These are phyloP conservation scores for Gasterosteus nipponicus DNA, from an alignment of 2,113 vertebrate genomes.

Conservation along the genomic window DNA sequence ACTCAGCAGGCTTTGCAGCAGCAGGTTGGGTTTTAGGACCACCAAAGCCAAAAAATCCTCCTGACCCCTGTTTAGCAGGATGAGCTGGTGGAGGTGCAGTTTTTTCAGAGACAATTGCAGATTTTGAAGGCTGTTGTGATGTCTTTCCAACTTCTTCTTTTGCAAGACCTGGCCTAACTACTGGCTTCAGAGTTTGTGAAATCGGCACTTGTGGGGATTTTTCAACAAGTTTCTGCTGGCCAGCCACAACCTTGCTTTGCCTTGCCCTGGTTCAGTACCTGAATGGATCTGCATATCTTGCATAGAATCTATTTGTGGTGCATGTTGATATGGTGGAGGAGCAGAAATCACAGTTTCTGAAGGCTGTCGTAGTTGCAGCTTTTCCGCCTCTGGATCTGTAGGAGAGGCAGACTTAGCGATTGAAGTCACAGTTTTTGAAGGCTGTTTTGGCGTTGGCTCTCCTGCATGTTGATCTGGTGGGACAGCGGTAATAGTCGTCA, in stretches of 20 bases:
- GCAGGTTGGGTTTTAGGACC: conserved; percentile 71
- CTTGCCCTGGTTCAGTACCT: conserved; percentile 21
- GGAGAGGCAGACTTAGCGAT: conserved; percentile 62
- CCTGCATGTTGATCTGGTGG: conserved; percentile 4
- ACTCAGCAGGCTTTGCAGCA: conserved; percentile 66
- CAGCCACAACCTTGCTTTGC: conserved; percentile 2
- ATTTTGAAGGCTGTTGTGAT: conserved; percentile 65
- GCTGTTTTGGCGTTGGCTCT: conserved; percentile 35
- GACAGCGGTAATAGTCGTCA: conserved; percentile 46
- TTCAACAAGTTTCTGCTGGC: neutral
- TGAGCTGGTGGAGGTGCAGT: conserved; percentile 62
- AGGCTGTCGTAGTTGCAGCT: conserved; percentile 39
- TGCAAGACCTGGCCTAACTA: conserved; percentile 63
- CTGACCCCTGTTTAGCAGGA: conserved; percentile 80
- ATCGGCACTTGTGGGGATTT: conserved; percentile 37
- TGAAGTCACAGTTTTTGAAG: conserved; percentile 60
- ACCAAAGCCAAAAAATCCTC: conserved; percentile 84
- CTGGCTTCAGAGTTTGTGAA: conserved; percentile 52
- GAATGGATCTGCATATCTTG: too few relatives aligned
- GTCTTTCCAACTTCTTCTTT: conserved; percentile 5
- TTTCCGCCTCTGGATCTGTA: conserved; percentile 10
- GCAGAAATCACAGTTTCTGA: conserved; percentile 60
- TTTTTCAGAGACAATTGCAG: conserved; percentile 58
- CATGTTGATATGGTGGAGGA: conserved; percentile 8
- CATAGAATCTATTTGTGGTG: conserved; percentile 47